These are phyloP conservation scores for Clarias fuscus DNA, from an alignment of 2,797 vertebrate genomes.

Conservation along the genomic window DNA sequence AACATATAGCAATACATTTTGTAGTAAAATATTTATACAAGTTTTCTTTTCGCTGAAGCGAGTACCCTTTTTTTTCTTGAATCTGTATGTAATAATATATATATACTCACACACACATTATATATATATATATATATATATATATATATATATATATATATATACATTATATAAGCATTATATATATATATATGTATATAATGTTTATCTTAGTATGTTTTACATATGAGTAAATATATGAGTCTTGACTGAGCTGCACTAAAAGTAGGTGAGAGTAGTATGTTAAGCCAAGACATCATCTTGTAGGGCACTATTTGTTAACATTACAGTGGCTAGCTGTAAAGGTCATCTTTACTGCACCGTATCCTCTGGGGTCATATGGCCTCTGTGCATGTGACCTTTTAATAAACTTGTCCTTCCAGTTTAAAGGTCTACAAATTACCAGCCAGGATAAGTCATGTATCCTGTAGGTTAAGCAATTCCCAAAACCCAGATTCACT, in stretches of 20 bases:
- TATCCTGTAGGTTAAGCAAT: constrained; percentile 17
- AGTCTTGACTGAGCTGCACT: not conserved
- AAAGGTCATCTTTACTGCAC: not conserved
- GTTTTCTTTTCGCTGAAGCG: too few relatives aligned
- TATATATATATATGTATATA: too few relatives aligned
- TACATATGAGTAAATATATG: too few relatives aligned
- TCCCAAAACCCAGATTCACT: constrained; percentile 17
- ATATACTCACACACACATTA: too few relatives aligned
- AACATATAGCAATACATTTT: too few relatives aligned
- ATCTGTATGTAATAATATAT: too few relatives aligned
- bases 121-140: too few relatives aligned
- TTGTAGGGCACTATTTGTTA: not conserved
- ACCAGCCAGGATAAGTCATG: constrained; percentile 15
- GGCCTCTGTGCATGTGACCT: constrained; percentile 7
- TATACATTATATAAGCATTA: too few relatives aligned
- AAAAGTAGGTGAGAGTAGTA: not conserved
- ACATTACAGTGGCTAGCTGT: not conserved
- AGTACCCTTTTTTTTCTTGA: too few relatives aligned
- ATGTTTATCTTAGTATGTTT: not conserved
- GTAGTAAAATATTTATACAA: too few relatives aligned
- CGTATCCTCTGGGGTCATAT: not conserved
- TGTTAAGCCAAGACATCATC: not conserved
- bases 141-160: too few relatives aligned
- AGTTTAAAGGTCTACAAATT: constrained; percentile 29
- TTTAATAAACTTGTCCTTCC: constrained; percentile 19